Evolutionary conservation across 2,113 vertebrate species (phyloP).

Genomic region (Xiphophorus couchianus): DNA sequence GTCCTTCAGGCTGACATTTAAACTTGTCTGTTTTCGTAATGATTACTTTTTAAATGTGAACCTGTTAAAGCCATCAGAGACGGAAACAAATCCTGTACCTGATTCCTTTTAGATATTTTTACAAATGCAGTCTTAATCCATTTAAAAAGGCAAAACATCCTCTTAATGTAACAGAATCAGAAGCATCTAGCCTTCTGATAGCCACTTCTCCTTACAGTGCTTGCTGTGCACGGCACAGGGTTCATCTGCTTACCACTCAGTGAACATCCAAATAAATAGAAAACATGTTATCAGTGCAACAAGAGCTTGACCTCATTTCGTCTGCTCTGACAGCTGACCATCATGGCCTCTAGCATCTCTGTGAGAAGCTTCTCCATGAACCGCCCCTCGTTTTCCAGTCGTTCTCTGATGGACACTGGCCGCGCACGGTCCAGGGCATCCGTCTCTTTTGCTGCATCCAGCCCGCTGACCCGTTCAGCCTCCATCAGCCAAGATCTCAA

Average conservation of each 20-base stretch:
- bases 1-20: conserved; percentile 22
- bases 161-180: background rate
- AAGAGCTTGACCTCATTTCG: background rate
- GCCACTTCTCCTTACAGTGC: too few species aligned
- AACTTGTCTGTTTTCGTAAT: conserved; percentile 24
- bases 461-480: conserved; percentile 71
- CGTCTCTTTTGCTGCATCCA: conserved; percentile 66
- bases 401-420: conserved; percentile 77
- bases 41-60: conserved; percentile 9
- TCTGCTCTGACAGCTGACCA: conserved; percentile 34
- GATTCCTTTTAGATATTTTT: background rate
- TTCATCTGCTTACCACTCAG: too few species aligned
- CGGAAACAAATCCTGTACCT: background rate
- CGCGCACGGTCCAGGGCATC: conserved; percentile 73
- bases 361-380: conserved; percentile 74
- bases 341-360: conserved; percentile 78
- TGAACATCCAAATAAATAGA: background rate
- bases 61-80: background rate
- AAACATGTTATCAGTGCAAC: background rate
- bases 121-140: background rate
- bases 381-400: conserved; percentile 80
- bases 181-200: background rate
- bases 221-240: too few species aligned
- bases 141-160: background rate
- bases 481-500: conserved; percentile 79